Conservation (phyloP, 2,888 invertebrate species). For the Drosophila leonis region DNA sequence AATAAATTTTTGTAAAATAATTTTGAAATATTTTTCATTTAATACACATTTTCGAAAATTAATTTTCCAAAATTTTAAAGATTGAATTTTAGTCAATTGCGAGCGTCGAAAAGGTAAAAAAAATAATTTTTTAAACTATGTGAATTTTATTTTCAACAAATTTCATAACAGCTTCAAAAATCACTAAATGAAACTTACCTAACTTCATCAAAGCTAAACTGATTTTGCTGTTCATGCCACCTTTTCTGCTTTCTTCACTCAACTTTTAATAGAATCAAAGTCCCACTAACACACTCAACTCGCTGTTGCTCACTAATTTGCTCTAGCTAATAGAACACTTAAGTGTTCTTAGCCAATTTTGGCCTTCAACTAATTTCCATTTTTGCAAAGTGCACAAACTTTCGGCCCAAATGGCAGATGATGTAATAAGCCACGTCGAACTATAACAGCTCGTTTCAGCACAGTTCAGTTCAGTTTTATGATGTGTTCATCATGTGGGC, state of each 20-base stretch:
- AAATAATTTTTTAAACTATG: too few species aligned
- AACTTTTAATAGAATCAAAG: not conserved
- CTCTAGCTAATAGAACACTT: not conserved
- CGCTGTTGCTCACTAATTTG: not conserved
- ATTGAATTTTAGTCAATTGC: too few species aligned
- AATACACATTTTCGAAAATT: too few species aligned
- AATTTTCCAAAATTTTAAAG: too few species aligned
- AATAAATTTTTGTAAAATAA: too few species aligned
- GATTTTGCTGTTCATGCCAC: not conserved
- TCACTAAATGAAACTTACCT: not conserved
- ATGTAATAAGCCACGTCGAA: conserved; percentile 36
- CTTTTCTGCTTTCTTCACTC: not conserved
- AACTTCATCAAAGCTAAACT: not conserved
- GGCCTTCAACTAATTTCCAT: conserved; percentile 12
- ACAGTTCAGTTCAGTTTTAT: conserved; percentile 39
- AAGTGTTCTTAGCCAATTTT: conserved; percentile 15
- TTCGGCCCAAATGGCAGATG: conserved; percentile 8
- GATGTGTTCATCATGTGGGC: conserved; percentile 32
- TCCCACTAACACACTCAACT: not conserved
- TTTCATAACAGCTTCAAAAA: too few species aligned
- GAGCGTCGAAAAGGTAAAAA: too few species aligned
- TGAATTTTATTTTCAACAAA: too few species aligned
- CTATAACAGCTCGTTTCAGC: conserved; percentile 24
- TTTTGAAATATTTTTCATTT: too few species aligned
- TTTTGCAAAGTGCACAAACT: conserved; percentile 1